Conservation (phyloP, 2,888 invertebrate species). For the Drosophila stalkeri region DNA sequence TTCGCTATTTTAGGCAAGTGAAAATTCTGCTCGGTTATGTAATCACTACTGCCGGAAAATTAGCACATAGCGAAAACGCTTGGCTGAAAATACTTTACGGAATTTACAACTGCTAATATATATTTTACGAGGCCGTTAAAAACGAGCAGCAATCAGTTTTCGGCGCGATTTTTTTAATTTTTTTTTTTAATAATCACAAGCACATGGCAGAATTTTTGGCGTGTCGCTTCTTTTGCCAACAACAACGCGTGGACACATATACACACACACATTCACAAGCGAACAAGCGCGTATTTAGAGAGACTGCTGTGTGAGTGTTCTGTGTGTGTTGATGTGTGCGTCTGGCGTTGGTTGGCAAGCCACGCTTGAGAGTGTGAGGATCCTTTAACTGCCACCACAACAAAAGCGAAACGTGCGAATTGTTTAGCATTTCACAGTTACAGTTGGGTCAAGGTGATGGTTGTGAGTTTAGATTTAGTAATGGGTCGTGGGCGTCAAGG, state of each 20-base stretch:
- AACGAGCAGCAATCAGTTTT: constrained; percentile 18
- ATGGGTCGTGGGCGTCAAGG: neutral
- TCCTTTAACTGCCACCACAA: constrained; percentile 35
- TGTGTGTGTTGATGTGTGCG: constrained; percentile 13
- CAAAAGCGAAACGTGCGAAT: constrained; percentile 12
- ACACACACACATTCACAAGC: constrained; percentile 14
- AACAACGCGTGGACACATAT: constrained; percentile 29
- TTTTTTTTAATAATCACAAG: constrained; percentile 63
- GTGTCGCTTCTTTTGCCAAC: constrained; percentile 64
- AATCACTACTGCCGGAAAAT: constrained; percentile 56
- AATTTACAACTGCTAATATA: constrained; percentile 20
- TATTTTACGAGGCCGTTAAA: constrained; percentile 11
- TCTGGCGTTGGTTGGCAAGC: constrained; percentile 42
- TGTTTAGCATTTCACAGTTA: constrained; percentile 14
- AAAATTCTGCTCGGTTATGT: constrained; percentile 59
- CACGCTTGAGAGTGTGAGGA: constrained; percentile 42
- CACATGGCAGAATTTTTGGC: constrained; percentile 67
- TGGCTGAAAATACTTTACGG: neutral
- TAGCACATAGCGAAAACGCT: constrained; percentile 37
- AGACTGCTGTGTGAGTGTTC: constrained; percentile 12
- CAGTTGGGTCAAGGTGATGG: constrained; percentile 12
- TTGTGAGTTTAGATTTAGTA: neutral
- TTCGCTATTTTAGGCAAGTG: constrained; percentile 64
- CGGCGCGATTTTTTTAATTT: constrained; percentile 18
- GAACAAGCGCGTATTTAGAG: constrained; percentile 4